These are phyloP conservation scores for Brachypodius melanocephalos DNA, from an alignment of 2,113 vertebrate genomes.

Conservation along the genomic window DNA sequence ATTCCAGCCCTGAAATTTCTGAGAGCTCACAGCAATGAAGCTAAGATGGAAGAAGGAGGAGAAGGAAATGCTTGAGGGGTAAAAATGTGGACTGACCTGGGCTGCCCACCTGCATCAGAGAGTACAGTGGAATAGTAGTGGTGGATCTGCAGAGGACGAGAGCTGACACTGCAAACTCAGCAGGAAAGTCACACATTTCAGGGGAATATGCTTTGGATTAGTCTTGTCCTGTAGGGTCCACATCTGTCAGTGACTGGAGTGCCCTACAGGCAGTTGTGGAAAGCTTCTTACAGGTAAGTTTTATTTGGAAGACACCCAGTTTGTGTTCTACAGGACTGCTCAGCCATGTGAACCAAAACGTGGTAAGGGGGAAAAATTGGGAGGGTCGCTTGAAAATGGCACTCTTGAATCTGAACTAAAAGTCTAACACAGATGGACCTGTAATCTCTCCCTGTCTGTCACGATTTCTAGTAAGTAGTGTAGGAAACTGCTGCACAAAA, in stretches of 20 bases:
- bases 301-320: neutral
- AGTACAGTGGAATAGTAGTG: neutral
- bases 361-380: neutral
- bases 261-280: fast-evolving
- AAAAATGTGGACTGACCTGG: neutral
- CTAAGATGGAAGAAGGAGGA: neutral
- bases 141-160: neutral
- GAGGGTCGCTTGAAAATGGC: neutral
- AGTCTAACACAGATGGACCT: neutral
- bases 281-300: neutral
- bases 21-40: neutral
- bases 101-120: neutral
- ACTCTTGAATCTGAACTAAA: neutral
- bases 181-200: neutral
- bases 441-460: neutral
- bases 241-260: fast-evolving
- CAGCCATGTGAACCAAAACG: neutral
- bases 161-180: neutral
- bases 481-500: neutral
- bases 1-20: neutral
- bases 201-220: neutral
- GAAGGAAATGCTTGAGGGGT: neutral
- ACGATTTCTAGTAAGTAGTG: neutral
- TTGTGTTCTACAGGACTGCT: neutral
- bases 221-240: neutral